These are phyloP conservation scores for Drosophila nikananu DNA, from an alignment of 1,140 invertebrate genomes.

Conservation along the genomic window DNA sequence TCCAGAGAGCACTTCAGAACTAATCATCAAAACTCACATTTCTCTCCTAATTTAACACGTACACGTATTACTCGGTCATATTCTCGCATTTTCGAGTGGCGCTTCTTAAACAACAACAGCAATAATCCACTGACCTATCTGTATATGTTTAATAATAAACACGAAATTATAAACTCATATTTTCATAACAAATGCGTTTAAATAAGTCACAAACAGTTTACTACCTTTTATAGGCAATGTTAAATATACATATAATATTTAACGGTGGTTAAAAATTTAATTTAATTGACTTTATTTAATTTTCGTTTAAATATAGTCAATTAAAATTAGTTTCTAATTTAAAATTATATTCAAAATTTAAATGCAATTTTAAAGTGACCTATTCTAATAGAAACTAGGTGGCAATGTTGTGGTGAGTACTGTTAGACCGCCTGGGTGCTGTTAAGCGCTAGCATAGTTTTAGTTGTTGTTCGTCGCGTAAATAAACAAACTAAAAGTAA, in stretches of 20 bases:
- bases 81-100: constrained; percentile 36
- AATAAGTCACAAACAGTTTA: neutral
- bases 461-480: constrained; percentile 28
- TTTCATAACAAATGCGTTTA: constrained; percentile 64
- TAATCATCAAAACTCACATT: constrained; percentile 64
- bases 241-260: constrained; percentile 6
- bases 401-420: constrained; percentile 8
- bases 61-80: constrained; percentile 73
- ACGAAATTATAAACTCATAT: constrained; percentile 50
- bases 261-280: too few species aligned
- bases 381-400: constrained; percentile 6
- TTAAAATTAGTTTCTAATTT: neutral
- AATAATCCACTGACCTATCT: constrained; percentile 63
- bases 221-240: neutral
- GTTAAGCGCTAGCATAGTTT: constrained; percentile 16
- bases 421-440: constrained; percentile 12
- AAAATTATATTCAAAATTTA: neutral
- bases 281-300: too few species aligned
- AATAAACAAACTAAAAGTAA: constrained; percentile 39
- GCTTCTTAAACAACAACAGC: constrained; percentile 47
- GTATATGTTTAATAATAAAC: constrained; percentile 71
- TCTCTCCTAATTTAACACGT: constrained; percentile 66
- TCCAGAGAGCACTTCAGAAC: constrained; percentile 31
- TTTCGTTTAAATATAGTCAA: too few species aligned
- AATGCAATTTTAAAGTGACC: neutral